Conservation (phyloP, 2,113 vertebrate genomes). For the Acanthisitta chloris region DNA sequence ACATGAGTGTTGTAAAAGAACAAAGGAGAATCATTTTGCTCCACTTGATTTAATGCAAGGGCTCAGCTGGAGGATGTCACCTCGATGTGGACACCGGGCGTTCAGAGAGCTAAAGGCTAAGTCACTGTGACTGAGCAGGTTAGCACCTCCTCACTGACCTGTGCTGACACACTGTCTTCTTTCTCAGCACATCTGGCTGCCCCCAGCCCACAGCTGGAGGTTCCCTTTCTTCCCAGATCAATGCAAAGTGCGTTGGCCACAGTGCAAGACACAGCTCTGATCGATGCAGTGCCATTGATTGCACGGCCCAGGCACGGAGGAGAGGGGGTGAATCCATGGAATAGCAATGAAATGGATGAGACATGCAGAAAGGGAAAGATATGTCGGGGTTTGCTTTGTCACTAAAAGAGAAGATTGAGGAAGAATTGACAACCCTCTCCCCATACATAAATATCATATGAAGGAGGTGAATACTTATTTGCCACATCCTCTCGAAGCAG, state of each 20-base stretch:
- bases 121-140: background rate
- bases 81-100: rapidly evolving
- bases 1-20: rapidly evolving
- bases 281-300: rapidly evolving
- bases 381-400: background rate
- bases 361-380: background rate
- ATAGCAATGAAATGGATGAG: background rate
- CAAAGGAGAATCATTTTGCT: background rate
- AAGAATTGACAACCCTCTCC: background rate
- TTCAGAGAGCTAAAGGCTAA: background rate
- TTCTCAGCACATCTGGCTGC: background rate
- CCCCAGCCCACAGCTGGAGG: background rate
- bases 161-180: rapidly evolving
- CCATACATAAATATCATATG: background rate
- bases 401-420: background rate
- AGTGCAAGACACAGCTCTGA: background rate
- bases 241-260: background rate
- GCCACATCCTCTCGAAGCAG: background rate
- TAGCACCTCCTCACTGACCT: background rate
- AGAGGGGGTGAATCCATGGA: background rate
- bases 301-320: rapidly evolving
- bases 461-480: background rate
- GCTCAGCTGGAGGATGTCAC: background rate
- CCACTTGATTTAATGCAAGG: background rate
- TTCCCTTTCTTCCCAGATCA: background rate